A percentile compares a stretch with the other conserved stretches of the same genome.
phyloP scores from a whole-genome alignment of 2,113 vertebrate species.

The Capreolus pygargus region DNA sequence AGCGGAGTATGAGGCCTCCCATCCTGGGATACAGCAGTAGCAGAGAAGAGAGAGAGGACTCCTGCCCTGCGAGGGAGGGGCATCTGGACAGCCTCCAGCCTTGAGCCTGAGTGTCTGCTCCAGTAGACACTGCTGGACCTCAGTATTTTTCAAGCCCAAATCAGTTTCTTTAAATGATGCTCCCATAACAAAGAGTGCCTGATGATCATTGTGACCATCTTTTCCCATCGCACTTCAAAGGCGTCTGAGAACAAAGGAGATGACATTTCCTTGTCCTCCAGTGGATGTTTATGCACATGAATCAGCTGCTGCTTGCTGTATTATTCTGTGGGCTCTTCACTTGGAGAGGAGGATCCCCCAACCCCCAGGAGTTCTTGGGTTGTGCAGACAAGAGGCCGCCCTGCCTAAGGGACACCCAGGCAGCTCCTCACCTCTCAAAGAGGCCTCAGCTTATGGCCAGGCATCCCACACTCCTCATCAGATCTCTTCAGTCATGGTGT shows the following conservation, averaged over 20 bases:
- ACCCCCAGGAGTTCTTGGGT: accelerated
- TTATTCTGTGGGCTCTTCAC: neutral
- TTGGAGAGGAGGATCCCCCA: neutral
- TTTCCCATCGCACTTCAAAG: neutral
- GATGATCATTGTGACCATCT: neutral
- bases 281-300: neutral
- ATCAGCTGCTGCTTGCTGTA: neutral
- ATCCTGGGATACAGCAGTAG: neutral
- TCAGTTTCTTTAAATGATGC: neutral
- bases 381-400: neutral
- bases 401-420: neutral
- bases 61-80: neutral
- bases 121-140: neutral
- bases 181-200: neutral
- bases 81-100: neutral
- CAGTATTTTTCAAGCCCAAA: neutral
- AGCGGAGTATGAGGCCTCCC: accelerated
- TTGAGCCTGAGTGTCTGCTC: neutral
- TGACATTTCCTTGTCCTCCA: neutral
- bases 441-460: neutral
- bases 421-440: neutral
- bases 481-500: no score
- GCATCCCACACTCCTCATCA: neutral
- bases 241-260: neutral
- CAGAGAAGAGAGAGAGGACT: neutral